phyloP scores from a whole-genome alignment of 1,140 invertebrate genomes.

The Belonocnema kinseyi region DNA sequence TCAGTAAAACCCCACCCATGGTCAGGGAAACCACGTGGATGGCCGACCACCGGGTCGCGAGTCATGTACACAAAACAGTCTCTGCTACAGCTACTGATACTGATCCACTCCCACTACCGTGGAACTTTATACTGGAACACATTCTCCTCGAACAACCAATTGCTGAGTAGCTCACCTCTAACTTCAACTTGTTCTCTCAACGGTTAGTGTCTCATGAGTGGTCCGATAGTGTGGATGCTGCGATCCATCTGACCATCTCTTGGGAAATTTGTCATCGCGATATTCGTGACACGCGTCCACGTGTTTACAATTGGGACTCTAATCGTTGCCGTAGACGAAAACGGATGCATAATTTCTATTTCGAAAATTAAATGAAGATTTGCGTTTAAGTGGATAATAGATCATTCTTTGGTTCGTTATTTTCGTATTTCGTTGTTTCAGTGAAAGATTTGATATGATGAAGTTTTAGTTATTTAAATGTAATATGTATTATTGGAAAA shows the following conservation, averaged over 20 bases:
- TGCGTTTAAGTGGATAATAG: no score
- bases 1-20: neutral
- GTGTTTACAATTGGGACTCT: neutral
- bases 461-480: no score
- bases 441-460: no score
- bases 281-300: neutral
- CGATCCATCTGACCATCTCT: conserved; percentile 32
- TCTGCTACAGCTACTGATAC: neutral
- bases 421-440: no score
- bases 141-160: conserved; percentile 52
- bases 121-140: conserved; percentile 29
- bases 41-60: neutral
- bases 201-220: conserved; percentile 63
- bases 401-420: no score
- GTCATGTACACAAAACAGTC: conserved; percentile 29
- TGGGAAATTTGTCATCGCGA: neutral
- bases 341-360: no score
- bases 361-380: no score
- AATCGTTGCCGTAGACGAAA: no score
- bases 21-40: conserved; percentile 5
- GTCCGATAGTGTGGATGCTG: conserved; percentile 62
- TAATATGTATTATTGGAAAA: no score
- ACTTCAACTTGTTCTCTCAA: conserved; percentile 56
- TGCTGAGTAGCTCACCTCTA: conserved; percentile 61
- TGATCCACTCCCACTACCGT: neutral